Evolutionary conservation across 2,113 vertebrate genomes (phyloP).

Genomic region (Daphoenositta chrysoptera): DNA sequence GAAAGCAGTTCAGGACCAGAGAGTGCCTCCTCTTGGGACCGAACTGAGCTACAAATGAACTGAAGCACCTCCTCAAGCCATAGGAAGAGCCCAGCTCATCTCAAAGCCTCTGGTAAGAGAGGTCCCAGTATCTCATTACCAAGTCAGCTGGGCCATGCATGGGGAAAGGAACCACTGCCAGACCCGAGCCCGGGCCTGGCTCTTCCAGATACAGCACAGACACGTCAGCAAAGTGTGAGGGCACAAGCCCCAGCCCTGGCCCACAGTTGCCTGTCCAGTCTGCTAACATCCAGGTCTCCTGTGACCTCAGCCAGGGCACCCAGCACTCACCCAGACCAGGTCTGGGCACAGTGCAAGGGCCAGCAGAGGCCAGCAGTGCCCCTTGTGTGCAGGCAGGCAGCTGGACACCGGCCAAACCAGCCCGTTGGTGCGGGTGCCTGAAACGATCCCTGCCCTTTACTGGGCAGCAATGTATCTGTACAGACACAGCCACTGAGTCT

Average conservation of each 20-base stretch:
- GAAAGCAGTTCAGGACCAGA: not conserved
- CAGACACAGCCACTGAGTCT: not conserved
- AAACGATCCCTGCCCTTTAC: not conserved
- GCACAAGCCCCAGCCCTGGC: not conserved
- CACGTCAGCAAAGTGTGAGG: fast-evolving
- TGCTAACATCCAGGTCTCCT: no score
- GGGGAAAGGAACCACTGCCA: not conserved
- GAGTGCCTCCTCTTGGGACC: not conserved
- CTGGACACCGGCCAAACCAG: fast-evolving
- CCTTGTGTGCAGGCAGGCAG: not conserved
- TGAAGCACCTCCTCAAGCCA: not conserved
- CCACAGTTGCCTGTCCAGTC: fast-evolving
- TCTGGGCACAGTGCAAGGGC: not conserved
- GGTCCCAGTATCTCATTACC: not conserved
- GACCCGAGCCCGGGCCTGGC: not conserved
- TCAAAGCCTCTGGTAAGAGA: not conserved
- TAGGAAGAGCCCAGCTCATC: not conserved
- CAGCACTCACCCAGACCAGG: not conserved
- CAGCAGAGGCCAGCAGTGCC: not conserved
- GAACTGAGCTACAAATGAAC: not conserved
- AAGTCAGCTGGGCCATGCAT: not conserved
- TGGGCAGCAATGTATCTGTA: not conserved
- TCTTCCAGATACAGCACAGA: not conserved
- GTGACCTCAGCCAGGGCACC: not conserved
- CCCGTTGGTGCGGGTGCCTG: fast-evolving